Evolutionary conservation across 2,113 vertebrate genomes (phyloP).

Genomic region (Gila orcuttii): DNA sequence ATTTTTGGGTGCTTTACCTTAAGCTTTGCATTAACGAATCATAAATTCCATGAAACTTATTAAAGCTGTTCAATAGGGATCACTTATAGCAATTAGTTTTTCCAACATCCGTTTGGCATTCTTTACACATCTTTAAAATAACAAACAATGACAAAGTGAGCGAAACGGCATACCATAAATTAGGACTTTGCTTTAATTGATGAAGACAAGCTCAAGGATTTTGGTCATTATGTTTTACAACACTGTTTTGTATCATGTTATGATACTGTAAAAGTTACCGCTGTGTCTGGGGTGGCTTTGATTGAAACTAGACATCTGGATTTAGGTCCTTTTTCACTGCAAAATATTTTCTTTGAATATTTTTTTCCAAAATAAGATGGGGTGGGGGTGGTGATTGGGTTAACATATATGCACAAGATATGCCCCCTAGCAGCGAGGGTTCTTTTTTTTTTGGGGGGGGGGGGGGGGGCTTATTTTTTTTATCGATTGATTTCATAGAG

Average conservation of each 20-base stretch:
- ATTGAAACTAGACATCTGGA: conserved; percentile 48
- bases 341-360: conserved; percentile 28
- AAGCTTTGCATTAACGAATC: not conserved
- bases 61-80: not conserved
- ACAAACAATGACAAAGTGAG: not conserved
- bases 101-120: conserved; percentile 7
- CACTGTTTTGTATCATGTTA: conserved; percentile 34
- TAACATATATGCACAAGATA: not conserved
- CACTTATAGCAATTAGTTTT: not conserved
- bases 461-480: no score
- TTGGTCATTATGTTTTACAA: conserved; percentile 56
- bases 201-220: conserved; percentile 24
- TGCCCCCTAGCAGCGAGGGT: not conserved
- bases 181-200: conserved; percentile 14
- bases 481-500: no score
- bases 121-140: conserved; percentile 34
- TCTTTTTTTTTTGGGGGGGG: no score
- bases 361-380: not conserved
- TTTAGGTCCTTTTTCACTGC: conserved; percentile 12
- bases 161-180: not conserved
- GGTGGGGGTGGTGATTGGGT: not conserved
- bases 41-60: not conserved
- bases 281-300: conserved; percentile 17
- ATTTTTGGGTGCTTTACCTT: not conserved
- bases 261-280: conserved; percentile 42